Base-by-base conservation (phyloP, 2,888 invertebrate species). In the Ramazzottius varieornatus region DNA sequence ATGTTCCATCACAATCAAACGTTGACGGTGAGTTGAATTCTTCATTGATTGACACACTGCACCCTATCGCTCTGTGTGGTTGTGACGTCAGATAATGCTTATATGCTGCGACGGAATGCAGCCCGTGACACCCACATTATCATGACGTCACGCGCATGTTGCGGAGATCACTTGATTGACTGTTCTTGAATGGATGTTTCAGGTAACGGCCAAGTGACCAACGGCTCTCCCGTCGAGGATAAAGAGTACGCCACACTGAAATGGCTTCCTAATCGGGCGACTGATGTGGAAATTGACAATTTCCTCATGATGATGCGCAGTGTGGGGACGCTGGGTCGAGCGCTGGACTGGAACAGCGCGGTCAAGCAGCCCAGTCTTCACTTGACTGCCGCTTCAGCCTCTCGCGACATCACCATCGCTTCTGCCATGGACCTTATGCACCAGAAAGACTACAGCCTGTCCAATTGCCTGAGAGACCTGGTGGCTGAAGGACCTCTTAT, bases 321-420 rank as follows among this genome's bases (percentile, higher is more conserved):
- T 64, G 91, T 98, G 70, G 96, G 98, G 71, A 98, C 98, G 69
- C 98, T 98, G 81, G 92, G 96, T 69, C 84, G 98, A 71, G 96
- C 98, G 67, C 83, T 98, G 70, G 98, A 99, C 80, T 93, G 93
- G 78, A 92, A 92, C 71, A 92, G 92, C 77, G 91, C 93, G 71
- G 90, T 96, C 64, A 91, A 96, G 77, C 93, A 98, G 75, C 96
- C 98, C 68, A 91, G 91, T 73, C 81, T 98, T 72, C 96, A 98
- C 79, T 93, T 98, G 92, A 93, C 93, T 73, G 98, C 96, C 68
- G 96, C 98, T 66, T 94, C 96, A 68, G 98, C 98, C 69, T 92
- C 92, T 73, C 83, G 98, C 72, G 98, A 99, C 80, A 90, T 96
- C 72, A 98, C 98, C 69, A 81, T 93, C 77, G 86, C 86, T 64